These are phyloP conservation scores for Idaea biselata DNA, from an alignment of 2,888 invertebrate species.

Conservation along the genomic window DNA sequence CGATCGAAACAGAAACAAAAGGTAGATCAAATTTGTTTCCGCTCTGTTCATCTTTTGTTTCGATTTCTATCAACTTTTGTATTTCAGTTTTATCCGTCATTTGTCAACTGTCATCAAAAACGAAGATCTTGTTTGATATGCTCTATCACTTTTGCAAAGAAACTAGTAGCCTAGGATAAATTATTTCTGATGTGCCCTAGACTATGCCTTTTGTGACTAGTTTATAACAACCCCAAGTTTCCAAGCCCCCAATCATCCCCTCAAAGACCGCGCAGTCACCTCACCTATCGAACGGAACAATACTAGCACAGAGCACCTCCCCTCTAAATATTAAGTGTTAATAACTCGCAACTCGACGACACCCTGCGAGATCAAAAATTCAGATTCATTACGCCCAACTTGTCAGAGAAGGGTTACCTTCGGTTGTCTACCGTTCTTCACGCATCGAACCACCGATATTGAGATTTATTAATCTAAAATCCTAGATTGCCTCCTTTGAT, in stretches of 20 bases:
- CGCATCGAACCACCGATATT: constrained; percentile 28
- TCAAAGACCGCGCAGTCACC: not conserved
- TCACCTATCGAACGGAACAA: constrained; percentile 2
- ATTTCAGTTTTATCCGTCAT: too few relatives aligned
- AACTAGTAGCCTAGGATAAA: too few relatives aligned
- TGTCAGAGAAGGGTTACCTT: constrained; percentile 50
- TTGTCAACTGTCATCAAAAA: too few relatives aligned
- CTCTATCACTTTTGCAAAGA: too few relatives aligned
- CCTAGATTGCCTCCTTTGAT: constrained; percentile 24
- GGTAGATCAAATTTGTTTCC: too few relatives aligned
- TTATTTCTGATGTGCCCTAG: too few relatives aligned
- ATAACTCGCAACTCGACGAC: constrained; percentile 64
- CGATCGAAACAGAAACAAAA: too few relatives aligned
- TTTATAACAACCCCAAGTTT: too few relatives aligned
- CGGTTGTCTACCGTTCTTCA: constrained; percentile 14
- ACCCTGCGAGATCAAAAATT: constrained; percentile 66
- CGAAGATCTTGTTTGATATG: too few relatives aligned
- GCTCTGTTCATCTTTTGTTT: too few relatives aligned
- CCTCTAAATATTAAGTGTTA: constrained; percentile 72
- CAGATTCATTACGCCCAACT: constrained; percentile 61
- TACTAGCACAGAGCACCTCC: constrained; percentile 29
- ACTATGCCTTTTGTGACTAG: too few relatives aligned
- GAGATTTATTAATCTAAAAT: constrained; percentile 29
- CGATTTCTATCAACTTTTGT: too few relatives aligned
- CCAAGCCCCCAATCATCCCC: not conserved